Conservation (phyloP, 2,113 vertebrate genomes). For the Paedocypris sp. region DNA sequence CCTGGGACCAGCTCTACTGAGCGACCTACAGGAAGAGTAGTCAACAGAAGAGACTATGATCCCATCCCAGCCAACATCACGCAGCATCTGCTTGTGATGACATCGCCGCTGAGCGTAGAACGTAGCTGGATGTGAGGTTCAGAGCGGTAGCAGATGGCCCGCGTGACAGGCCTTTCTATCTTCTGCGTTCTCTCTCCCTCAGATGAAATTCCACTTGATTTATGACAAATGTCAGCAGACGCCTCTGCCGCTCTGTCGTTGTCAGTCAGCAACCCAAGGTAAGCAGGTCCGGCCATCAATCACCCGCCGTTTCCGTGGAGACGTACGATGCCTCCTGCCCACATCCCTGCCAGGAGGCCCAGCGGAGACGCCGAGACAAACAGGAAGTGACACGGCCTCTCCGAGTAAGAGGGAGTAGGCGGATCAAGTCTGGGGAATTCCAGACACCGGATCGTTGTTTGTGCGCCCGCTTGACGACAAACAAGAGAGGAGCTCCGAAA, state of each 20-base stretch:
- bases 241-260: slow-evolving; percentile 70
- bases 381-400: slow-evolving; percentile 62
- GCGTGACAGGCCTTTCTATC: slow-evolving; percentile 43
- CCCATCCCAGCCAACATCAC: not conserved
- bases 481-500: not conserved
- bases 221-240: slow-evolving; percentile 78
- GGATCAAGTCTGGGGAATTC: not conserved
- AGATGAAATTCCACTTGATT: slow-evolving; percentile 85
- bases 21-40: too few relatives aligned
- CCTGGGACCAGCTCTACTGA: too few relatives aligned
- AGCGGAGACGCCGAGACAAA: slow-evolving; percentile 58
- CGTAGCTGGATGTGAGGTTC: slow-evolving; percentile 37
- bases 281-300: slow-evolving; percentile 86
- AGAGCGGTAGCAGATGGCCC: slow-evolving; percentile 53
- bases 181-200: slow-evolving; percentile 31
- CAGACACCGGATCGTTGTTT: not conserved
- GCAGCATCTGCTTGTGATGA: not conserved
- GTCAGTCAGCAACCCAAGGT: slow-evolving; percentile 74
- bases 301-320: slow-evolving; percentile 53
- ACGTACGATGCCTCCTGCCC: slow-evolving; percentile 57
- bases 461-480: not conserved
- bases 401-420: slow-evolving; percentile 28
- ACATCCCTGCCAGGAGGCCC: slow-evolving; percentile 53
- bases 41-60: not conserved
- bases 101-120: not conserved